Evolutionary conservation across 2,113 vertebrate genomes (phyloP).

Genomic region (Hucho hucho): DNA sequence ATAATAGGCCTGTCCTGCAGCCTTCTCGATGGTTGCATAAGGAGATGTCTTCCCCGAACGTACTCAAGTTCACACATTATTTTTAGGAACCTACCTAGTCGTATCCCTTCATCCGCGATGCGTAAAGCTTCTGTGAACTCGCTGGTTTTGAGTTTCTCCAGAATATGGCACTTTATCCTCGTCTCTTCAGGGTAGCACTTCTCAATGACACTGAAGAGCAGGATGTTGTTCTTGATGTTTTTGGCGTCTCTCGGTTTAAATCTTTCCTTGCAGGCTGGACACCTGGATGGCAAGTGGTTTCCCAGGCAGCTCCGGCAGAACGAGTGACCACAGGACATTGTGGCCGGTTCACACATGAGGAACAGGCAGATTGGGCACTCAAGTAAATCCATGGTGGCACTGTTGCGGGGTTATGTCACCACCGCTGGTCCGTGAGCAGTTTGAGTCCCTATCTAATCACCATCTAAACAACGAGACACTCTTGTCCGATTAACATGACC

Average conservation of each 20-base stretch:
- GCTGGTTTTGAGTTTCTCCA: constrained; percentile 62
- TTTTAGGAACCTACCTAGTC: constrained; percentile 65
- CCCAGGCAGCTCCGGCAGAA: constrained; percentile 80
- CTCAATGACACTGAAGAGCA: constrained; percentile 77
- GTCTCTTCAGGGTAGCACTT: constrained; percentile 73
- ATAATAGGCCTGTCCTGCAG: neutral
- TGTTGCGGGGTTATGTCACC: constrained; percentile 18
- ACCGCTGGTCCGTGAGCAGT: neutral
- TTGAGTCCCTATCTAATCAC: neutral
- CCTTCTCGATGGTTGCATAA: constrained; percentile 24
- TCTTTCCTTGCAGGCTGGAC: constrained; percentile 74
- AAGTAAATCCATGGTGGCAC: constrained; percentile 72
- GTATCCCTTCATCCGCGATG: constrained; percentile 69
- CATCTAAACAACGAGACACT: too few species aligned
- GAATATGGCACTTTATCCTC: constrained; percentile 59
- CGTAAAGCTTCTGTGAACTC: constrained; percentile 74
- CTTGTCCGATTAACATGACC: too few species aligned
- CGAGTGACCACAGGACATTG: constrained; percentile 82
- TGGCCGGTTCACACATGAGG: constrained; percentile 81
- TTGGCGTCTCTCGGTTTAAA: constrained; percentile 64
- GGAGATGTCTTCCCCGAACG: neutral
- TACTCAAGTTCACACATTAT: neutral
- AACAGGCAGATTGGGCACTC: constrained; percentile 79
- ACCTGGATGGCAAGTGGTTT: constrained; percentile 62
- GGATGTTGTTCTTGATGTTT: constrained; percentile 71